These are phyloP conservation scores for Chaetodon auriga DNA, from an alignment of 2,113 vertebrate species.

Conservation along the genomic window DNA sequence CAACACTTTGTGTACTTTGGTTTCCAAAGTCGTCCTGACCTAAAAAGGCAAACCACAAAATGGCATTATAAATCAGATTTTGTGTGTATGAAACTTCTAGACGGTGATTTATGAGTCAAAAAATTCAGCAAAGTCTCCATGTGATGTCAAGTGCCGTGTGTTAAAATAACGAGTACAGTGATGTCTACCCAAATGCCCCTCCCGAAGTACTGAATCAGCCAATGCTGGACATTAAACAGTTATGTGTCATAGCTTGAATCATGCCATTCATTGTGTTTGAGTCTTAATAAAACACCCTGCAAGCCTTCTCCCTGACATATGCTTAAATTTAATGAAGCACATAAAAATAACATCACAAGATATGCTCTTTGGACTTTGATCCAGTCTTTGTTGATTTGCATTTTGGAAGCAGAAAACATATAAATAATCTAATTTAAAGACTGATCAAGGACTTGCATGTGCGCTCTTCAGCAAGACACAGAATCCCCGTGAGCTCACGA, in stretches of 20 bases:
- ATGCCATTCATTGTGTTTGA: not conserved
- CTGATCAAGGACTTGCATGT: not conserved
- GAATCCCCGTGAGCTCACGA: too few relatives aligned
- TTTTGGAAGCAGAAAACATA: not conserved
- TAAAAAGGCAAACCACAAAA: slow-evolving; percentile 39
- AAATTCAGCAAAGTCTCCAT: not conserved
- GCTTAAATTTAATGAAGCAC: not conserved
- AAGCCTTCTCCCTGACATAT: not conserved
- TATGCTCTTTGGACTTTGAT: not conserved
- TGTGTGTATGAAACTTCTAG: not conserved
- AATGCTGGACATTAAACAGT: not conserved
- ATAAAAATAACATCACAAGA: not conserved
- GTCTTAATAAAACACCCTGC: not conserved
- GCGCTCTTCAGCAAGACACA: not conserved
- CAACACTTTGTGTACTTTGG: slow-evolving; percentile 14
- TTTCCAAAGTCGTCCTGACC: slow-evolving; percentile 51
- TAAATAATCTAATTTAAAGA: not conserved
- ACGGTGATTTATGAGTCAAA: not conserved
- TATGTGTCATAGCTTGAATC: not conserved
- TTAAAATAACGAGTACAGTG: not conserved
- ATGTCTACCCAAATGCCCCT: not conserved
- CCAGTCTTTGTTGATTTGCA: not conserved
- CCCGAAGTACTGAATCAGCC: not conserved
- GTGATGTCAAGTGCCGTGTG: not conserved
- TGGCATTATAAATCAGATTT: not conserved